Base-by-base conservation (phyloP, 2,888 invertebrate genomes). In the Dicycla oo region DNA sequence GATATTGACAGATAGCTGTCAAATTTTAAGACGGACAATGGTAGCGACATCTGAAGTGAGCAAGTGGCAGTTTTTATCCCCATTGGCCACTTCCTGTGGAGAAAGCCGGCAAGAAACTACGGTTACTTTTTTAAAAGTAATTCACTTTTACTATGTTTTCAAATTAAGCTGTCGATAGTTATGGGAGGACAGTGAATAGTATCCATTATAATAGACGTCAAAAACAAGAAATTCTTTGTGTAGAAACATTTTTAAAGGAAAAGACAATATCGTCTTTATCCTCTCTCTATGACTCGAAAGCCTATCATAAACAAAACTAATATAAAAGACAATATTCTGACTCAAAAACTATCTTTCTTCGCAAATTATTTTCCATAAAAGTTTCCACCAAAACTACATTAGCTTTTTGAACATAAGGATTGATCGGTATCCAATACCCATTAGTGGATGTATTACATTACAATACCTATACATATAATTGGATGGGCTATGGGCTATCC, bases 401-500 rank as follows among this genome's bases (percentile, higher is more conserved):
- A 40, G 13, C 54, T 70, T 68, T 78, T 73, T 56, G 66, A 80
- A 69, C 45, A 75, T 20, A 40, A 61, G 70, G 75, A 82, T 75
- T 75, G 80, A 80, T 82, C 64, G 69, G n/a, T 54, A 51, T 23
- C 57, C 26, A 68, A 73, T 62, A 77, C 20, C 65, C 60, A 69
- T 74, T 65, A 73, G 54, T 67, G 47, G 40, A 73, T 70, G 67
- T 80, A 80, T 71, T 51, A 45, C 34, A 57, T 53, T 65, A 78
- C 47, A 61, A 58, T 65, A 73, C 20, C 23, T 26, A 40, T 68
- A 69, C 10, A 77, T 65, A 68, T 77, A 69, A 80, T 84, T 75
- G 79, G 67, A 54, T 68, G 38, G 60, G 13, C 20, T 40, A 47
- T 49, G 23, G 23, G 61, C 60, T 82, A 82, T 86, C 84, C 74